Percentiles rank a stretch among this genome's conserved stretches.
Conservation (phyloP, 2,888 invertebrate species). For the Drosophila limbata region DNA sequence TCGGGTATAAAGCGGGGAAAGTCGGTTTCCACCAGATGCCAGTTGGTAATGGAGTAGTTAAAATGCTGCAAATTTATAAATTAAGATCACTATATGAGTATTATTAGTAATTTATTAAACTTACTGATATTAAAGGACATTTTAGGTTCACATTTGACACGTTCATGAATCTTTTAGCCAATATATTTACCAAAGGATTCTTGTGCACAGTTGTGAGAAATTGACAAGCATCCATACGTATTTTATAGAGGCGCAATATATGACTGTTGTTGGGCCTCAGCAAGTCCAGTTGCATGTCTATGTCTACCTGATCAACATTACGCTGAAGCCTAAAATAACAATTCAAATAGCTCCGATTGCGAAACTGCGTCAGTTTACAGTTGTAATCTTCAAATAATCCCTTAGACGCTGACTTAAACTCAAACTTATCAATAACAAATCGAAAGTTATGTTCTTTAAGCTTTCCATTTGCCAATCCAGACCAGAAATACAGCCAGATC, state of each 20-base stretch:
- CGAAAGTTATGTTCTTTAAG: slow-evolving; percentile 32
- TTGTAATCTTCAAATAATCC: slow-evolving; percentile 22
- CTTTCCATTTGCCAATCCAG: background rate
- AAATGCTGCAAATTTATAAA: slow-evolving; percentile 23
- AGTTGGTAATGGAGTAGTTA: slow-evolving; percentile 38
- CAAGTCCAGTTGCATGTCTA: slow-evolving; percentile 22
- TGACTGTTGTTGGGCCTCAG: slow-evolving; percentile 11
- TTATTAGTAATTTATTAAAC: background rate
- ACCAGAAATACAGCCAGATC: slow-evolving; percentile 6
- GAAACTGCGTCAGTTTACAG: slow-evolving; percentile 16
- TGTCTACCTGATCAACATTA: slow-evolving; percentile 13
- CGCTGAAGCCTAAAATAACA: slow-evolving; percentile 27
- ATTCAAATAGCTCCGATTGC: slow-evolving; percentile 25
- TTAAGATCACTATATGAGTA: background rate
- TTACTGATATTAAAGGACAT: slow-evolving; percentile 47
- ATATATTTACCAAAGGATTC: slow-evolving; percentile 23
- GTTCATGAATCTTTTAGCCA: slow-evolving; percentile 23
- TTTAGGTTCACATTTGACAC: slow-evolving; percentile 1
- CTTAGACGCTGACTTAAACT: slow-evolving; percentile 14
- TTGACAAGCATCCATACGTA: slow-evolving; percentile 36
- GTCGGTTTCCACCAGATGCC: slow-evolving; percentile 30
- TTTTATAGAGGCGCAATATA: slow-evolving; percentile 19
- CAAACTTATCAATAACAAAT: slow-evolving; percentile 36
- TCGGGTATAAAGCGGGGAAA: slow-evolving; percentile 37
- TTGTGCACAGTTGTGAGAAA: slow-evolving; percentile 37